Evolutionary conservation across 2,797 vertebrate genomes (phyloP).

Genomic region (Tamandua tetradactyla): DNA sequence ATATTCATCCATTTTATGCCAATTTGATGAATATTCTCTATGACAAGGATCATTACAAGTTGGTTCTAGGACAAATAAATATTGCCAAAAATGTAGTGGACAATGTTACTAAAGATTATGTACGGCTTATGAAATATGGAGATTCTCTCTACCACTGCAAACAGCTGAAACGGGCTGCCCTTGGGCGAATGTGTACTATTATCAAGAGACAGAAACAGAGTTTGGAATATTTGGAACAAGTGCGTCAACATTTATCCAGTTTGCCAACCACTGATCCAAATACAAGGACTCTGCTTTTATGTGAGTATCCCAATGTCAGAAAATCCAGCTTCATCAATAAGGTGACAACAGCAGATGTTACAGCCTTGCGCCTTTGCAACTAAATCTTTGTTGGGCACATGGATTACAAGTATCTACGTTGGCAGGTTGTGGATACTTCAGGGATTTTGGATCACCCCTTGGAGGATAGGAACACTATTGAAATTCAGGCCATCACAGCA

Average conservation of each 20-base stretch:
- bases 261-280: slow-evolving; percentile 97
- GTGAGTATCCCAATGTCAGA: slow-evolving; percentile 98
- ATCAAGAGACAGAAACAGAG: slow-evolving; percentile 97
- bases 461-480: slow-evolving; percentile 98
- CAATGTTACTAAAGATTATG: slow-evolving; percentile 94
- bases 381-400: slow-evolving; percentile 98
- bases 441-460: slow-evolving; percentile 98
- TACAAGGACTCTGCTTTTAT: slow-evolving; percentile 95
- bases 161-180: slow-evolving; percentile 95
- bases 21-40: slow-evolving; percentile 99
- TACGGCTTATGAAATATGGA: slow-evolving; percentile 97
- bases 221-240: slow-evolving; percentile 98
- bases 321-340: slow-evolving; percentile 99
- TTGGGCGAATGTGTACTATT: slow-evolving; percentile 98
- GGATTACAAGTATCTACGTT: slow-evolving; percentile 98
- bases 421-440: slow-evolving; percentile 99
- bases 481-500: slow-evolving; percentile 99
- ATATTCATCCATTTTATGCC: slow-evolving; percentile 98
- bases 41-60: slow-evolving; percentile 98
- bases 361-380: slow-evolving; percentile 99
- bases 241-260: slow-evolving; percentile 98
- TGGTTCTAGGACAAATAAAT: slow-evolving; percentile 98
- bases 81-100: slow-evolving; percentile 98
- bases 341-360: slow-evolving; percentile 98
- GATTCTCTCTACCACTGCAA: slow-evolving; percentile 99